These are phyloP conservation scores for Epiblema foenella DNA, from an alignment of 2,888 invertebrate genomes.

Conservation along the genomic window DNA sequence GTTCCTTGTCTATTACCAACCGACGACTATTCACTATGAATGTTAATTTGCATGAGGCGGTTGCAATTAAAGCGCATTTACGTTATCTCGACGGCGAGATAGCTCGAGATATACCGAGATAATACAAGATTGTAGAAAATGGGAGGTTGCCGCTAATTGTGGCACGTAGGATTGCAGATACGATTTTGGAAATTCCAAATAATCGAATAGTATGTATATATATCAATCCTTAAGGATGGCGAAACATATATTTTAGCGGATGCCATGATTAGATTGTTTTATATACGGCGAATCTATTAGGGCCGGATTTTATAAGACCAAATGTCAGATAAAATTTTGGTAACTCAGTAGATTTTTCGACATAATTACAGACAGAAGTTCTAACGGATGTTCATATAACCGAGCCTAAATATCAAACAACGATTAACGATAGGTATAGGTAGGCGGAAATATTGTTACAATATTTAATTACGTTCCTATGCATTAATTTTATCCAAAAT, in stretches of 20 bases:
- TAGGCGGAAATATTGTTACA: background rate
- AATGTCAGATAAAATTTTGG: no score
- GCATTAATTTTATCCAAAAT: background rate
- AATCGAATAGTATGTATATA: background rate
- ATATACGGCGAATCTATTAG: no score
- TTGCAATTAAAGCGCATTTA: conserved; percentile 40
- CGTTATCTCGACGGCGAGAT: conserved; percentile 36
- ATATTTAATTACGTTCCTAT: background rate
- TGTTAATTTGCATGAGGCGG: conserved; percentile 38
- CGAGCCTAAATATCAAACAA: background rate
- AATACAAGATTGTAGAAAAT: conserved; percentile 25
- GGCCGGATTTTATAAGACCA: no score
- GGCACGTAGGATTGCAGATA: background rate
- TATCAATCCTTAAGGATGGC: no score
- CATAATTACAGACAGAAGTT: no score
- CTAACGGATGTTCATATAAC: no score
- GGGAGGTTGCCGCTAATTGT: conserved; percentile 28
- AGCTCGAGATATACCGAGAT: conserved; percentile 31
- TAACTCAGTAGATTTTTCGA: no score
- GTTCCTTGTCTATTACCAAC: background rate
- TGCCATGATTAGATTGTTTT: no score
- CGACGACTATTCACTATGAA: conserved; percentile 33
- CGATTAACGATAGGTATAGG: background rate
- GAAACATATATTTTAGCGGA: no score
- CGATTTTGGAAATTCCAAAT: background rate